phyloP scores from a whole-genome alignment of 2,888 invertebrate genomes.

The Campaea margaritaria region DNA sequence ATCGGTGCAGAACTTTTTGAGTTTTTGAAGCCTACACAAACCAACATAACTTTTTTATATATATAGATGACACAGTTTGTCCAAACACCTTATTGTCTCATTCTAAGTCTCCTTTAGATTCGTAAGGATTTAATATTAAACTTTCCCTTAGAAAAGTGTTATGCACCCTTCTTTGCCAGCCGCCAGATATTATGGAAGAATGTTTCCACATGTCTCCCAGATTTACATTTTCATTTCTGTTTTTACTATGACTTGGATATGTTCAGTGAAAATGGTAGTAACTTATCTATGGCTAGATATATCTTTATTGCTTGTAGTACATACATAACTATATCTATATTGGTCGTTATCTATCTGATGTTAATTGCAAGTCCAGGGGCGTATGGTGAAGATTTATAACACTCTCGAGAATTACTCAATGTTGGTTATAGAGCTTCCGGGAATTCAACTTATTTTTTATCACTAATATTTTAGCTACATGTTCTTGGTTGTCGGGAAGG shows the following conservation, averaged over 20 bases:
- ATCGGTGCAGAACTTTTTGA: too few relatives aligned
- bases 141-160: too few relatives aligned
- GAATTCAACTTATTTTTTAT: background rate
- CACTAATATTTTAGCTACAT: background rate
- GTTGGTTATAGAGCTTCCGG: slow-evolving; percentile 5
- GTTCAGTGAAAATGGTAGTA: background rate
- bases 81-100: too few relatives aligned
- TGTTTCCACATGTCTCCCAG: slow-evolving; percentile 7
- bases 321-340: background rate
- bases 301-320: too few relatives aligned
- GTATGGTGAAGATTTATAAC: slow-evolving; percentile 16
- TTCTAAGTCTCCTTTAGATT: too few relatives aligned
- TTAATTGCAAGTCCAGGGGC: slow-evolving; percentile 22
- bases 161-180: slow-evolving; percentile 7
- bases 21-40: too few relatives aligned
- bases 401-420: slow-evolving; percentile 9
- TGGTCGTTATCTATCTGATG: slow-evolving; percentile 14
- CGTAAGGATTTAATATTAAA: too few relatives aligned
- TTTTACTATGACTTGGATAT: slow-evolving; percentile 6
- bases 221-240: slow-evolving; percentile 28
- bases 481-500: background rate
- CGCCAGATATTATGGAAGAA: slow-evolving; percentile 23
- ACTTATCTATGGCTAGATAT: too few relatives aligned
- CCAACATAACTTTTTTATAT: too few relatives aligned
- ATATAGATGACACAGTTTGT: background rate